Percentiles rank a stretch among this genome's conserved stretches.
Evolutionary conservation across 2,888 invertebrate species (phyloP).

Genomic region (Dasysyrphus tricinctus): DNA sequence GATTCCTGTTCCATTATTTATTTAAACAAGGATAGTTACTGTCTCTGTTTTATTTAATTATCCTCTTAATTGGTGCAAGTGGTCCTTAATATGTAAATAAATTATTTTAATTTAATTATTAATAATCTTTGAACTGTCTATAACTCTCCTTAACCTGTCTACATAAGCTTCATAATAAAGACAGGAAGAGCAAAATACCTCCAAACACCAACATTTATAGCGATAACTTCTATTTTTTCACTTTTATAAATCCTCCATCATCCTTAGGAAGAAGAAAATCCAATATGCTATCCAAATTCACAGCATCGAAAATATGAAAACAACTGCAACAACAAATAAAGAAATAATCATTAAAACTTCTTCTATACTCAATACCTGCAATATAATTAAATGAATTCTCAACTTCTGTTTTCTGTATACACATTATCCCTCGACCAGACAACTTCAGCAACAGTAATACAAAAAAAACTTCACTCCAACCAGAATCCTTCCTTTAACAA

Average conservation of each 20-base stretch:
- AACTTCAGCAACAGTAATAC: constrained; percentile 28
- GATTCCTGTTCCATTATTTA: no score
- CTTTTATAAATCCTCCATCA: background rate
- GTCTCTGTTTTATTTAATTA: no score
- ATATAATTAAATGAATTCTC: constrained; percentile 28
- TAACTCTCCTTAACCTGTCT: no score
- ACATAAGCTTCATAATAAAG: no score
- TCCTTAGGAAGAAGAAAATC: background rate
- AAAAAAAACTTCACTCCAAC: constrained; percentile 5
- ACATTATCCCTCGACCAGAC: constrained; percentile 5
- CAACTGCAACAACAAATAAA: background rate
- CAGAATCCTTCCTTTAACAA: background rate
- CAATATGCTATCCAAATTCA: background rate
- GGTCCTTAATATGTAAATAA: no score
- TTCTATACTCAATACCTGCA: constrained; percentile 24
- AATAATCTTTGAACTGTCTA: no score
- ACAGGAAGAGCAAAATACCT: background rate
- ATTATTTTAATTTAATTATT: no score
- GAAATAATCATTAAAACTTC: constrained; percentile 29
- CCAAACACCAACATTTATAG: background rate
- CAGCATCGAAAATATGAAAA: constrained; percentile 17
- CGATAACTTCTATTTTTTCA: background rate
- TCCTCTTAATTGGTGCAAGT: no score
- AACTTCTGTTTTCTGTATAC: background rate
- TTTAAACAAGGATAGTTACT: no score